phyloP scores from a whole-genome alignment of 2,888 invertebrate genomes.

The Brachyptera risi region DNA sequence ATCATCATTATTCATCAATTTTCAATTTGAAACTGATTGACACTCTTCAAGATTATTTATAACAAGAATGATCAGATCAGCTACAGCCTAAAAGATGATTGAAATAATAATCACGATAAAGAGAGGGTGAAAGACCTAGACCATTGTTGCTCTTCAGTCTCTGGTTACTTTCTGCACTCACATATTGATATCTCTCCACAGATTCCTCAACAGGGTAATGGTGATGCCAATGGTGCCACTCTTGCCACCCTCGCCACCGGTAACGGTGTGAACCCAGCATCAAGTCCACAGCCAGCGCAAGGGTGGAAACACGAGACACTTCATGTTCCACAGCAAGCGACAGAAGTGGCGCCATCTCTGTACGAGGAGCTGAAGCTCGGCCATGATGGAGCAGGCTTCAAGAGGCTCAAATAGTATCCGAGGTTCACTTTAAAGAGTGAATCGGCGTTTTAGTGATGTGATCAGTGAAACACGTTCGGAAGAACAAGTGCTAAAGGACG shows the following conservation, averaged over 20 bases:
- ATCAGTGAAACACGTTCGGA: too few species aligned
- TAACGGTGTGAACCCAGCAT: constrained; percentile 30
- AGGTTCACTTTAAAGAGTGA: constrained; percentile 19
- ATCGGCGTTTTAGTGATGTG: constrained; percentile 24
- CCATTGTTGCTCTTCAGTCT: too few species aligned
- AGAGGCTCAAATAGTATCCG: constrained; percentile 57
- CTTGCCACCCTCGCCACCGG: constrained; percentile 24
- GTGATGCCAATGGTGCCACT: constrained; percentile 3
- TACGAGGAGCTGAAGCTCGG: constrained; percentile 79
- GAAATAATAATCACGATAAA: too few species aligned
- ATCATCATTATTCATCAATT: too few species aligned
- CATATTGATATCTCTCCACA: background rate
- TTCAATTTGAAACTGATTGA: too few species aligned
- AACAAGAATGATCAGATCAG: too few species aligned
- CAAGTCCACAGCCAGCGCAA: constrained; percentile 22
- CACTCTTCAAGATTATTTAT: too few species aligned
- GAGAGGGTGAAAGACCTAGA: too few species aligned
- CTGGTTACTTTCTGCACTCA: too few species aligned
- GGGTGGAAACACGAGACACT: constrained; percentile 68
- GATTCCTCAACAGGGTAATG: constrained; percentile 20
- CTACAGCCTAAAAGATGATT: too few species aligned
- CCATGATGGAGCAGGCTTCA: constrained; percentile 76
- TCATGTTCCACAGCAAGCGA: constrained; percentile 49
- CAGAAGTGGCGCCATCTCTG: constrained; percentile 70
- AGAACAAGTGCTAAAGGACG: too few species aligned